phyloP scores from a whole-genome alignment of 2,797 vertebrate species.

The Mus caroli region DNA sequence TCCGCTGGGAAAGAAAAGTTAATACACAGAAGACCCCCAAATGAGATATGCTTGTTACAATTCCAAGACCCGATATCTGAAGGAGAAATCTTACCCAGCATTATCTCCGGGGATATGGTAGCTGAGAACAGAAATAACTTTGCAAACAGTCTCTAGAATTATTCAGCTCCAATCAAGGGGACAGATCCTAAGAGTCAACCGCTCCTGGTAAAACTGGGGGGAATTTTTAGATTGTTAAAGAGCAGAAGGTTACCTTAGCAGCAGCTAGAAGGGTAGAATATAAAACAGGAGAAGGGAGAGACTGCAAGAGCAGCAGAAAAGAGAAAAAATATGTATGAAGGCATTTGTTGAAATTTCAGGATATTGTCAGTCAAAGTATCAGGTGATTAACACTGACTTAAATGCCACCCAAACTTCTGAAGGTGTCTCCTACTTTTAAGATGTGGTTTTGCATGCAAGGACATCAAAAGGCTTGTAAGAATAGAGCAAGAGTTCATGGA shows the following conservation, averaged over 20 bases:
- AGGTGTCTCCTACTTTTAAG: constrained; percentile 28
- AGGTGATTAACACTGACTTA: constrained; percentile 61
- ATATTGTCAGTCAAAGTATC: background rate
- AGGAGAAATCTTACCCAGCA: constrained; percentile 74
- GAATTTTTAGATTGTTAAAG: constrained; percentile 68
- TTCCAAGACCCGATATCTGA: constrained; percentile 58
- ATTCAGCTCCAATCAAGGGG: constrained; percentile 70
- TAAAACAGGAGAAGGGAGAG: constrained; percentile 50
- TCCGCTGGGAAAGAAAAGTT: constrained; percentile 69
- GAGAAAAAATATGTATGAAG: background rate
- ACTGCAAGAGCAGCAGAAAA: background rate
- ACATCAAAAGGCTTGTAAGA: constrained; percentile 35
- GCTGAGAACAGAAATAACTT: constrained; percentile 74
- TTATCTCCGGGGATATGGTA: constrained; percentile 72
- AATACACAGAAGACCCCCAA: constrained; percentile 59
- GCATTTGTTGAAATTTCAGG: constrained; percentile 46
- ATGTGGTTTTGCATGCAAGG: background rate
- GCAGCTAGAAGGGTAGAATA: constrained; percentile 60
- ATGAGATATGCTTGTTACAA: constrained; percentile 70
- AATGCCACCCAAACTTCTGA: constrained; percentile 59
- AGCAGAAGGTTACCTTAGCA: constrained; percentile 64
- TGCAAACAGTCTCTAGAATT: constrained; percentile 75
- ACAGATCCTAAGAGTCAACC: constrained; percentile 54
- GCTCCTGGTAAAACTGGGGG: constrained; percentile 55
- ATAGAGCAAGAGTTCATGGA: background rate